These are phyloP conservation scores for Drosophila merina DNA, from an alignment of 2,888 invertebrate species.

Conservation along the genomic window DNA sequence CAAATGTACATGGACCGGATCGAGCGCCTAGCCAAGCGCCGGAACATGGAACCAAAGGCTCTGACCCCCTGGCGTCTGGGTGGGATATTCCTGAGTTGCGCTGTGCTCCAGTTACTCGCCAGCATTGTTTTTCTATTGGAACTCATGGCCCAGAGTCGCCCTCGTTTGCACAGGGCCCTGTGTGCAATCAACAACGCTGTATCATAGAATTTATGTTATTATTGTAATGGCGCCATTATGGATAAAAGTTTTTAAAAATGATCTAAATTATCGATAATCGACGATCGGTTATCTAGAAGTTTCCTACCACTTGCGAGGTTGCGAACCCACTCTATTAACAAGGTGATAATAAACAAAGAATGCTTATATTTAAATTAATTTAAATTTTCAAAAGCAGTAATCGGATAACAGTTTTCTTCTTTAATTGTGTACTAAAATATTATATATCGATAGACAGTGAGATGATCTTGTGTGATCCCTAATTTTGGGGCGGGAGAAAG, in stretches of 20 bases:
- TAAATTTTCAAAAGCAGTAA: background rate
- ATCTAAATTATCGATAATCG: background rate
- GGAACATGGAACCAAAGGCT: conserved; percentile 51
- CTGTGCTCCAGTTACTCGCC: conserved; percentile 52
- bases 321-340: background rate
- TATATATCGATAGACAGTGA: background rate
- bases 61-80: conserved; percentile 64
- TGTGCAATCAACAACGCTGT: conserved; percentile 45
- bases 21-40: conserved; percentile 9
- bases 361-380: background rate
- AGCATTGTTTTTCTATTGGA: conserved; percentile 70
- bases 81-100: conserved; percentile 68
- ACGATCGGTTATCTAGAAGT: background rate
- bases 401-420: too few species aligned
- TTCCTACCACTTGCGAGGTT: background rate
- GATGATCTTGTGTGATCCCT: background rate
- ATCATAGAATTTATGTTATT: conserved; percentile 2
- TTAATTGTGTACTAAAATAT: too few species aligned
- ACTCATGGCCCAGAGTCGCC: conserved; percentile 25
- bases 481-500: background rate
- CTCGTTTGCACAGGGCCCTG: conserved; percentile 38
- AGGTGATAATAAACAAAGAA: background rate
- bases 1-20: conserved; percentile 62
- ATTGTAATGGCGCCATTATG: background rate
- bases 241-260: background rate